Evolutionary conservation across 2,797 vertebrate species (phyloP).

Genomic region (Catamblyrhynchus diadema): DNA sequence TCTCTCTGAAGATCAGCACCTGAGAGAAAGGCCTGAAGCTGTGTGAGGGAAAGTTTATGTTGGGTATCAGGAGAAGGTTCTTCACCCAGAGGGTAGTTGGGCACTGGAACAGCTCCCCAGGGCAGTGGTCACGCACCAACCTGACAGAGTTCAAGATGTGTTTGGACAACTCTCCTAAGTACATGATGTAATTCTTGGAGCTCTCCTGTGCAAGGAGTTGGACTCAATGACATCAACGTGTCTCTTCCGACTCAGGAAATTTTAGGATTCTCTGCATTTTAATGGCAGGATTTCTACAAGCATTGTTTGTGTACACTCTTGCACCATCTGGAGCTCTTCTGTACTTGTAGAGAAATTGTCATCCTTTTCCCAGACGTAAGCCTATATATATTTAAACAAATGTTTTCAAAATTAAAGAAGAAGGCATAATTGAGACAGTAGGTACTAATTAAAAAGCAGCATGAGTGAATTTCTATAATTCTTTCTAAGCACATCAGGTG

Average conservation of each 20-base stretch:
- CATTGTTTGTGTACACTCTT: neutral
- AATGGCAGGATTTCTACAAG: neutral
- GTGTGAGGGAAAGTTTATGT: accelerated
- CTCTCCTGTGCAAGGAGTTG: too few relatives aligned
- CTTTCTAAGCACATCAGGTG: neutral
- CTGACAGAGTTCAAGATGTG: neutral
- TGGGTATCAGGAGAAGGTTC: neutral
- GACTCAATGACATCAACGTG: accelerated
- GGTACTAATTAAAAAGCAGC: neutral
- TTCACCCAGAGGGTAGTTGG: accelerated
- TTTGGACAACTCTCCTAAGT: neutral
- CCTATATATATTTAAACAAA: neutral
- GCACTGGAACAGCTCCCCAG: too few relatives aligned
- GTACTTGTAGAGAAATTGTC: neutral
- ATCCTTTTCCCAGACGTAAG: neutral
- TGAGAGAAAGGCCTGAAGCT: accelerated
- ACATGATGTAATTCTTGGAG: too few relatives aligned
- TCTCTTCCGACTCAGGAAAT: neutral
- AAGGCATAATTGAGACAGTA: neutral
- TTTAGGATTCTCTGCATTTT: accelerated
- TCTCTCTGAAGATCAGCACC: too few relatives aligned
- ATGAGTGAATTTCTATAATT: neutral
- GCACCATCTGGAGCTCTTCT: neutral
- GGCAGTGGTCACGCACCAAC: neutral
- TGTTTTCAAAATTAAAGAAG: neutral